Evolutionary conservation across 2,113 vertebrate genomes (phyloP).

Genomic region (Aegotheles bennettii): DNA sequence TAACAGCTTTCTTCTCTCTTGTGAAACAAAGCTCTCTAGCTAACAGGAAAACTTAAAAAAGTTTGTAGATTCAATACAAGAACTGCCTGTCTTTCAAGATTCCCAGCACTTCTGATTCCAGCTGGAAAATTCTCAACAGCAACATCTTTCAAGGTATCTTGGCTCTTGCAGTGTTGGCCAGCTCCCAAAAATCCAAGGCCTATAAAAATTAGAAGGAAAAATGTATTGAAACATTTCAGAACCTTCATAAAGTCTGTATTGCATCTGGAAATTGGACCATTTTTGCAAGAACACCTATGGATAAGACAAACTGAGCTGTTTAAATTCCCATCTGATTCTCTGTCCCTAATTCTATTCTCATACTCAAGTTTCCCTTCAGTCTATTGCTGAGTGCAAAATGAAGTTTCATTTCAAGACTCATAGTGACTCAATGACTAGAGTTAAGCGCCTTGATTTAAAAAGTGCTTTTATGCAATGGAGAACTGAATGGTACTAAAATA

Average conservation of each 20-base stretch:
- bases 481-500: slow-evolving; percentile 14
- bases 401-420: slow-evolving; percentile 19
- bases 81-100: background rate
- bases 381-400: slow-evolving; percentile 18
- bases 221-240: background rate
- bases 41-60: background rate
- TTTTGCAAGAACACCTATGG: background rate
- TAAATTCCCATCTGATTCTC: background rate
- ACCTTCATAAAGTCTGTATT: background rate
- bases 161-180: background rate
- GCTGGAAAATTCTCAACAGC: background rate
- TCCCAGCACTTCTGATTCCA: background rate
- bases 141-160: background rate
- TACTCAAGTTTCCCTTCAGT: background rate
- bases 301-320: background rate
- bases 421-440: background rate
- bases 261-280: background rate
- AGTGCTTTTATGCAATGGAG: background rate
- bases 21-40: background rate
- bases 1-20: background rate
- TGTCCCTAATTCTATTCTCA: background rate
- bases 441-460: background rate
- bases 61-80: background rate
- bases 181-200: background rate
- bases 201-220: background rate